Evolutionary conservation across 2,797 vertebrate genomes (phyloP).

Genomic region (Rhinoraja longicauda): DNA sequence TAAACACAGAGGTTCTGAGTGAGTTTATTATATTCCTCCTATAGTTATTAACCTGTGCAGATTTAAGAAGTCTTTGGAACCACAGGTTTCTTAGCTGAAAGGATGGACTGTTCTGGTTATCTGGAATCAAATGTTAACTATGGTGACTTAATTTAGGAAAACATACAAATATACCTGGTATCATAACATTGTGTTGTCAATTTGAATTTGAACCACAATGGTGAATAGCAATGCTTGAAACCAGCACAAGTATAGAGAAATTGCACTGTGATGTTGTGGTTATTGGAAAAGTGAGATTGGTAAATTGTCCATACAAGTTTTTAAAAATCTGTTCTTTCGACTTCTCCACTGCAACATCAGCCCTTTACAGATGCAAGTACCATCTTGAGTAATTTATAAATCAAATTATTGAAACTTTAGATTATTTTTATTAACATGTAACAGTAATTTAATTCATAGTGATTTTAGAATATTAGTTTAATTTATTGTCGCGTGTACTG

Average conservation of each 20-base stretch:
- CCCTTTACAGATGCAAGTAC: neutral
- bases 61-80: neutral
- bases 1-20: neutral
- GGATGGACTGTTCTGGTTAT: neutral
- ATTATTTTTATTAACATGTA: neutral
- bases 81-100: neutral
- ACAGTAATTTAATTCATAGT: neutral
- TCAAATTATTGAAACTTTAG: neutral
- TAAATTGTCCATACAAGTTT: neutral
- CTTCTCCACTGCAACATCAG: neutral
- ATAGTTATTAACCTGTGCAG: neutral
- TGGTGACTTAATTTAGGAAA: neutral
- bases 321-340: neutral
- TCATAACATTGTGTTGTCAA: neutral
- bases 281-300: neutral
- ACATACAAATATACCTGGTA: neutral
- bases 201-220: neutral
- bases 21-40: neutral
- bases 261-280: neutral
- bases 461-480: slow-evolving; percentile 4
- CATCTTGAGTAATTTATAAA: neutral
- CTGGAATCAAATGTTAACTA: neutral
- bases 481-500: neutral
- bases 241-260: neutral
- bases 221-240: neutral